phyloP scores from a whole-genome alignment of 1,140 invertebrate genomes.

The Chymomyza costata region DNA sequence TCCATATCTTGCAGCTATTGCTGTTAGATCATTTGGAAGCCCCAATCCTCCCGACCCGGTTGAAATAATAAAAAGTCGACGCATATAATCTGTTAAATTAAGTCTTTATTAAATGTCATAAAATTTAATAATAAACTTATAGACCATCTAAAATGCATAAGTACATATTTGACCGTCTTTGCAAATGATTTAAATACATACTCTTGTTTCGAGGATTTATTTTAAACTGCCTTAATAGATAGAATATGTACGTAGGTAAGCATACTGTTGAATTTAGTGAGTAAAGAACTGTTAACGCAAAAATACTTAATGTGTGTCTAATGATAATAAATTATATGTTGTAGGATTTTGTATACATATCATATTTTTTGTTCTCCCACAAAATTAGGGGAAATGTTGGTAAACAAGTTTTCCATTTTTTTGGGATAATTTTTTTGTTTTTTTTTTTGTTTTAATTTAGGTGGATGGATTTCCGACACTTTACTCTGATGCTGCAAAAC shows the following conservation, averaged over 20 bases:
- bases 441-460: too few relatives aligned
- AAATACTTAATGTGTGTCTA: slow-evolving; percentile 33
- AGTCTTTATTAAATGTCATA: slow-evolving; percentile 58
- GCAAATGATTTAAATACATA: slow-evolving; percentile 34
- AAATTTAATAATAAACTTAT: slow-evolving; percentile 55
- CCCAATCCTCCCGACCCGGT: too few relatives aligned
- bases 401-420: too few relatives aligned
- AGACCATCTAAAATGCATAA: slow-evolving; percentile 58
- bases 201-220: neutral
- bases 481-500: neutral
- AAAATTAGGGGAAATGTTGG: too few relatives aligned
- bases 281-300: slow-evolving; percentile 24
- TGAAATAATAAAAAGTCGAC: too few relatives aligned
- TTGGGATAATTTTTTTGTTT: too few relatives aligned
- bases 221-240: slow-evolving; percentile 8
- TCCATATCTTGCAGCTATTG: too few relatives aligned
- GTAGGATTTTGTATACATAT: too few relatives aligned
- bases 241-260: slow-evolving; percentile 19
- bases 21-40: too few relatives aligned
- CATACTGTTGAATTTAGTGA: slow-evolving; percentile 27
- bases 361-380: too few relatives aligned
- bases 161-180: slow-evolving; percentile 49
- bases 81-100: slow-evolving; percentile 45
- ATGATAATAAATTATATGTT: slow-evolving; percentile 17
- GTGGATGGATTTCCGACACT: slow-evolving; percentile 9